phyloP scores from a whole-genome alignment of 2,113 vertebrate genomes.

The Diadophis punctatus region DNA sequence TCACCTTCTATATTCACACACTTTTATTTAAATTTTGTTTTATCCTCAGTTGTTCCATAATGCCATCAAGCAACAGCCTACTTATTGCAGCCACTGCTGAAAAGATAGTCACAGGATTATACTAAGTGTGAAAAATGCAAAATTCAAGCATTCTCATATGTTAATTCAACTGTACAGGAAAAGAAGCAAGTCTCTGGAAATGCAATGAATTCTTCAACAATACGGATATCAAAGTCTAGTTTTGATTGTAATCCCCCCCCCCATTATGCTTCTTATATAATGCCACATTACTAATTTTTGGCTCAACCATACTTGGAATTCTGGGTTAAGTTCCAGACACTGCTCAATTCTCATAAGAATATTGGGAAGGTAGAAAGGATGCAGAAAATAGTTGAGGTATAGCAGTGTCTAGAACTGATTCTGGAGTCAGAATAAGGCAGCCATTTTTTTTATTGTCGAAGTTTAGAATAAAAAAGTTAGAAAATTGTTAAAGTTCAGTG shows the following conservation, averaged over 20 bases:
- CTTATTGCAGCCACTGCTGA: no score
- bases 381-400: background rate
- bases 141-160: background rate
- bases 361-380: background rate
- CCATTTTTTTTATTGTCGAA: background rate
- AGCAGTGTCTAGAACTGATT: no score
- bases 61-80: background rate
- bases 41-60: background rate
- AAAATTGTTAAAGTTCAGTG: background rate
- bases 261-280: background rate
- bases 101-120: background rate
- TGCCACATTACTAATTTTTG: background rate
- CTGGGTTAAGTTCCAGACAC: background rate
- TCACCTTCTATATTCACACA: background rate
- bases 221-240: background rate
- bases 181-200: background rate
- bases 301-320: background rate
- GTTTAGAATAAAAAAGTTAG: background rate
- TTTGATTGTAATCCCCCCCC: background rate
- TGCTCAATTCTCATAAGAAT: background rate
- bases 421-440: background rate
- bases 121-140: background rate
- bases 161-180: background rate
- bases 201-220: background rate
- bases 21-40: background rate